Evolutionary conservation across 2,113 vertebrate genomes (phyloP).

Genomic region (Onychostruthus taczanowskii): DNA sequence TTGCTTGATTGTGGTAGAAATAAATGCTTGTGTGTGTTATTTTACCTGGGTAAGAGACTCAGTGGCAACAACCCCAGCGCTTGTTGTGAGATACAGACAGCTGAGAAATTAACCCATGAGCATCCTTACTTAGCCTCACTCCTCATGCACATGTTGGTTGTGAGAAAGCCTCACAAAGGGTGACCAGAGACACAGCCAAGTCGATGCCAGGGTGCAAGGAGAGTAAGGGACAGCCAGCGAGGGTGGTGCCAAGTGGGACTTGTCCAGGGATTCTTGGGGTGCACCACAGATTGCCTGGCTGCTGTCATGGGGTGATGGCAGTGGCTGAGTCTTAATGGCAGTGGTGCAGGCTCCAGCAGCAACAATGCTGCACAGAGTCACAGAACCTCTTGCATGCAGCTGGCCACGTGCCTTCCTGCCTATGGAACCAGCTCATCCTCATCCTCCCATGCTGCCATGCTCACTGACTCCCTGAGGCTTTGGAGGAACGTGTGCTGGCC

Average conservation of each 20-base stretch:
- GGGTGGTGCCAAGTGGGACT: rapidly evolving
- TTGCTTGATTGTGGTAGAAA: neutral
- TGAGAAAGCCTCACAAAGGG: neutral
- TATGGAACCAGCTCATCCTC: neutral
- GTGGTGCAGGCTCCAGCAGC: neutral
- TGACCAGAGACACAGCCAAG: neutral
- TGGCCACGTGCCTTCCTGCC: neutral
- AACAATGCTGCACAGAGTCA: rapidly evolving
- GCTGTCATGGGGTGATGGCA: rapidly evolving
- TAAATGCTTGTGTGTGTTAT: neutral
- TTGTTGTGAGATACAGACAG: neutral
- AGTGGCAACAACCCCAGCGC: neutral
- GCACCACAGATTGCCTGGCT: rapidly evolving
- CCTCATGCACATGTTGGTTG: rapidly evolving
- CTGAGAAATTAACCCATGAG: neutral
- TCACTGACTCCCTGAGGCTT: neutral
- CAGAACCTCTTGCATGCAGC: neutral
- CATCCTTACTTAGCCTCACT: neutral
- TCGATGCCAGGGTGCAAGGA: neutral
- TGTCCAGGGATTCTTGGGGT: too few species aligned
- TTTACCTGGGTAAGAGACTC: neutral
- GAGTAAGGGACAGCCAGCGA: neutral
- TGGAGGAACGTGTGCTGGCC: neutral
- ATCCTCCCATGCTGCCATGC: rapidly evolving
- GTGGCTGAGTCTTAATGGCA: neutral